Evolutionary conservation across 2,113 vertebrate species (phyloP).

Genomic region (Dasyornis broadbenti): DNA sequence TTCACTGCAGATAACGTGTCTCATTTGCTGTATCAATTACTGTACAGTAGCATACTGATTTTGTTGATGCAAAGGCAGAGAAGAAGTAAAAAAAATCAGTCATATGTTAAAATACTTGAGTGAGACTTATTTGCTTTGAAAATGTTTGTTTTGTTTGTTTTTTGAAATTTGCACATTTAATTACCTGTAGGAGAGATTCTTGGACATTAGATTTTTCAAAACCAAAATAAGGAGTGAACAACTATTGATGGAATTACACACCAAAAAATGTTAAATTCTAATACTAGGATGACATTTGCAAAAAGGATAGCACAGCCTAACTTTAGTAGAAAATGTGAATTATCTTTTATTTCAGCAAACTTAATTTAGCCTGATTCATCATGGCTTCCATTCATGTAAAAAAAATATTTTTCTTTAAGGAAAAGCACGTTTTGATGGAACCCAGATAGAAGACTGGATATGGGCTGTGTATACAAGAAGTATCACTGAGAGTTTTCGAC

Average conservation of each 20-base stretch:
- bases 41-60: not conserved
- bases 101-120: not conserved
- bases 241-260: not conserved
- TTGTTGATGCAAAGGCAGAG: not conserved
- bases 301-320: not conserved
- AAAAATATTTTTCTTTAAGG: not conserved
- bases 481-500: not conserved
- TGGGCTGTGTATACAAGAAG: rapidly evolving
- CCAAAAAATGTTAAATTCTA: not conserved
- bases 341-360: not conserved
- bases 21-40: not conserved
- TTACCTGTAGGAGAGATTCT: not conserved
- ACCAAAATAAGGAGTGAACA: not conserved
- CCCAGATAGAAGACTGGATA: not conserved
- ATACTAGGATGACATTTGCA: not conserved
- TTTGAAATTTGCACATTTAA: not conserved
- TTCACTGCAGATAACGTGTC: not conserved
- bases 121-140: not conserved
- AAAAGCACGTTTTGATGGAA: not conserved
- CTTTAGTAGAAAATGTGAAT: not conserved
- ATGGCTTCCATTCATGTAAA: rapidly evolving
- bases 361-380: not conserved
- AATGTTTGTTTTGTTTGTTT: not conserved
- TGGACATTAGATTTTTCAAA: not conserved
- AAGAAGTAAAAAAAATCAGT: not conserved